Percentiles rank a stretch among this genome's conserved stretches.
phyloP scores from a whole-genome alignment of 2,888 invertebrate genomes.

The Drosophila quinaria region DNA sequence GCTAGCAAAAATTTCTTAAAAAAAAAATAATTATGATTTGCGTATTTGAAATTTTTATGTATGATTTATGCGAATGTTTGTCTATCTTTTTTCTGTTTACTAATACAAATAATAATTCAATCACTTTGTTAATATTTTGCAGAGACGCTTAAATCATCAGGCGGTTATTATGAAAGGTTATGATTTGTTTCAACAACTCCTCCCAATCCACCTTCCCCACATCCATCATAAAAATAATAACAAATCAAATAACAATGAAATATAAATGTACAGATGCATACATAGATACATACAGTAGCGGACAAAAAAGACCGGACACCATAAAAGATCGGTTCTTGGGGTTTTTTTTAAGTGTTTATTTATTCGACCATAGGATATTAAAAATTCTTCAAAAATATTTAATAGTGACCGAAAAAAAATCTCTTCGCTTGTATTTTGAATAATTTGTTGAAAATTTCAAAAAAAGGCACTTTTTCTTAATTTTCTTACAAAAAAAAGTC shows the following conservation, averaged over 20 bases:
- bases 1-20: slow-evolving; percentile 50
- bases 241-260: slow-evolving; percentile 8
- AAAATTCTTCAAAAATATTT: too few relatives aligned
- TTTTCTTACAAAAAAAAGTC: too few relatives aligned
- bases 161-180: slow-evolving; percentile 86
- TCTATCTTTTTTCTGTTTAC: slow-evolving; percentile 50
- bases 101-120: slow-evolving; percentile 82
- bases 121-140: slow-evolving; percentile 86
- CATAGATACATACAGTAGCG: too few relatives aligned
- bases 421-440: too few relatives aligned
- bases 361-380: too few relatives aligned
- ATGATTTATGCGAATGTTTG: slow-evolving; percentile 43
- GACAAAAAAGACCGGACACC: too few relatives aligned
- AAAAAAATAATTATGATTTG: slow-evolving; percentile 33
- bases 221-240: slow-evolving; percentile 23
- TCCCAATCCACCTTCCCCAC: slow-evolving; percentile 9
- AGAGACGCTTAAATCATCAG: slow-evolving; percentile 86
- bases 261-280: slow-evolving; percentile 7
- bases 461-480: too few relatives aligned
- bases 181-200: slow-evolving; percentile 83
- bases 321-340: too few relatives aligned
- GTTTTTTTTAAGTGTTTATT: too few relatives aligned
- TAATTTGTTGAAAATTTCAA: too few relatives aligned
- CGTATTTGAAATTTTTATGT: slow-evolving; percentile 31
- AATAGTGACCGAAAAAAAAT: too few relatives aligned